Evolutionary conservation across 2,888 invertebrate genomes (phyloP), one percentile per base, ranked within the genome.

Genomic region (Shargacucullia verbasci): DNA sequence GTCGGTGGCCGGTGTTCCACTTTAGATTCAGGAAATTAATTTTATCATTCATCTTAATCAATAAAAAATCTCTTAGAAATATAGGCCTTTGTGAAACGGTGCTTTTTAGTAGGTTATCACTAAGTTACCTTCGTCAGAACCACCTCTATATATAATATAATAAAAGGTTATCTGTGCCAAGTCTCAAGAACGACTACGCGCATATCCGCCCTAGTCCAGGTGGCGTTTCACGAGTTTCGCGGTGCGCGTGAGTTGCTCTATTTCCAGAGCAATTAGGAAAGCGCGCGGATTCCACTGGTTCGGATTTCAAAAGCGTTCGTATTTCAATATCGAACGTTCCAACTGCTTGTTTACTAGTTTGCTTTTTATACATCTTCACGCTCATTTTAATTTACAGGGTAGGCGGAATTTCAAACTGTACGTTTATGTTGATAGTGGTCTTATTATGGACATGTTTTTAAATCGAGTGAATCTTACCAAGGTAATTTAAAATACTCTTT

Each of bases 261-360:
- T 92, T 92, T 91, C 74, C 79, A 83, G 88, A 83, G 88, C 90
- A 90, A 92, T 92, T 90, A 91, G 82, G 81, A 83, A 87, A 86
- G 82, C 82, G 79, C 81, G 73, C 77, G 61, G 79, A 83, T 82
- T 83, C 79, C 72, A 73, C 69, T 68, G 80, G 70, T 71, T 91
- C 87, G 54, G 37, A 81, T 91, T 87, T 88, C 91, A 88, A 89
- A 89, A 81, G 83, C 52, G 67, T 66, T 70, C 64, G 69, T 64
- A 70, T 74, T 73, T 77, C 67, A 70, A 73, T 73, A 73, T 70
- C 59, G 57, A 57, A 52, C 59, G 52, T 50, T 71, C 33, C 31
- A 43, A 52, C 54, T 54, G 41, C 50, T 25, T 52, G 47, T 58
- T 58, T 59, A 54, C 35, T 44, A 27, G 46, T 35, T 52, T 54